Base-by-base conservation (phyloP, 92 coral and sea anemone genomes). In the Phenganax stokvisi region DNA sequence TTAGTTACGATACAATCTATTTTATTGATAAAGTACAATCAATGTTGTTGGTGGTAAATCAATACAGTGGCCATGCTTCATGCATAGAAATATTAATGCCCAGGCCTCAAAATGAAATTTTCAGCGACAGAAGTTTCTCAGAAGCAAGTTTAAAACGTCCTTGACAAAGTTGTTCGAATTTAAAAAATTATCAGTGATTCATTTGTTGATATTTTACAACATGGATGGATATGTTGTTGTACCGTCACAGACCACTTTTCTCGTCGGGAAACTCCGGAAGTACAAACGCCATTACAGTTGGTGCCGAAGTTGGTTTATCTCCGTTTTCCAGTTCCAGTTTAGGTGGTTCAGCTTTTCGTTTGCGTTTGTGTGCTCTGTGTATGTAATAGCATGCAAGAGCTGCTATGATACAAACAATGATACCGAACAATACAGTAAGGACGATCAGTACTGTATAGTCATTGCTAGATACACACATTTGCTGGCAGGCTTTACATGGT, bases 271-370 rank as follows among this genome's bases (percentile, higher is more conserved):
- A 68, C 16, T 30, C 73, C 5, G 73, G 73, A 0, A 68, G 73
- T 30, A 75, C 63, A 30, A 75, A 75, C 37, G 80, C 80, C 80
- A 75, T 75, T 55, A 54, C 64, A 5, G 77, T 75, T 13, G 80
- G 63, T 75, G 56, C 51, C 6, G 80, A 54, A 30, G 13, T 8
- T 16, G 80, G 66, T 13, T 73, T 73, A 7, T 11, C 1, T 65
- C 64, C 51, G 28, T 75, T 13, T 57, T 20, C 53, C 15, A 37
- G n/a, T 37, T 68, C 54, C 16, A 53, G 54, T 68, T 68, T 30
- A 30, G 53, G 73, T 28, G 67, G 67, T 17, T 61, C 67, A 13
- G 11, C 53, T 37, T 68, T 37, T 37, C 5, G 53, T 68, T 68
- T 68, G 47, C 5, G 53, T 68, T 68, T 68, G 47, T 68, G 73